These are phyloP conservation scores for Heliconius hewitsoni DNA, from an alignment of 1,140 invertebrate genomes.

Conservation along the genomic window DNA sequence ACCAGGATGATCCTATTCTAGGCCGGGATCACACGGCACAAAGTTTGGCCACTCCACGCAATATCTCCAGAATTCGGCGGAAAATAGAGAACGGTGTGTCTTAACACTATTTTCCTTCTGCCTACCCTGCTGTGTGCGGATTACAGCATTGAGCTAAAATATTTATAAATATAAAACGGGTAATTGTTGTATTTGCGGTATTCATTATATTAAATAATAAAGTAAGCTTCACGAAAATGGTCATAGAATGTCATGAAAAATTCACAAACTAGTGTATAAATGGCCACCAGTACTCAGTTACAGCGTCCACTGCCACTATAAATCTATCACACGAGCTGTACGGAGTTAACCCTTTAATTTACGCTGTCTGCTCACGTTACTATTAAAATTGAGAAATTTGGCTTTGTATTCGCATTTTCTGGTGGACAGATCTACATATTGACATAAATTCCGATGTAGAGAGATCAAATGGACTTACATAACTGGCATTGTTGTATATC, in stretches of 20 bases:
- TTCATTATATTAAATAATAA: not conserved
- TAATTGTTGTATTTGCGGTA: not conserved
- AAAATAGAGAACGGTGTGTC: too few relatives aligned
- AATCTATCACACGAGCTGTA: slow-evolving; percentile 50
- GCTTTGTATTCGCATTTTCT: not conserved
- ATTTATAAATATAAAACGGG: not conserved
- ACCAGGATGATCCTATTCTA: too few relatives aligned
- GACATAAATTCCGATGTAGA: not conserved
- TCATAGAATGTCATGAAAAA: slow-evolving; percentile 49
- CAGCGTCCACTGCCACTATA: slow-evolving; percentile 50
- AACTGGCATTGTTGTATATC: not conserved
- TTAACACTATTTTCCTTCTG: too few relatives aligned
- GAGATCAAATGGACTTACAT: not conserved
- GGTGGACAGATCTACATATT: not conserved
- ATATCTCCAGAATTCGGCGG: too few relatives aligned
- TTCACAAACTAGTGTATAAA: slow-evolving; percentile 47
- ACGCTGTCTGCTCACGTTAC: slow-evolving; percentile 35
- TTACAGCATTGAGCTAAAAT: too few relatives aligned
- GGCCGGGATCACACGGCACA: too few relatives aligned
- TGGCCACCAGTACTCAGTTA: slow-evolving; percentile 36
- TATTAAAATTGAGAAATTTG: slow-evolving; percentile 35
- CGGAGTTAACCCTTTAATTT: slow-evolving; percentile 37
- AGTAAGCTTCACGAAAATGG: not conserved
- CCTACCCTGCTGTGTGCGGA: too few relatives aligned
- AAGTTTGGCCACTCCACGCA: too few relatives aligned